Percentiles rank a stretch among this genome's conserved stretches.
phyloP scores from a whole-genome alignment of 2,888 invertebrate species.

The Tricholauxania praeusta region DNA sequence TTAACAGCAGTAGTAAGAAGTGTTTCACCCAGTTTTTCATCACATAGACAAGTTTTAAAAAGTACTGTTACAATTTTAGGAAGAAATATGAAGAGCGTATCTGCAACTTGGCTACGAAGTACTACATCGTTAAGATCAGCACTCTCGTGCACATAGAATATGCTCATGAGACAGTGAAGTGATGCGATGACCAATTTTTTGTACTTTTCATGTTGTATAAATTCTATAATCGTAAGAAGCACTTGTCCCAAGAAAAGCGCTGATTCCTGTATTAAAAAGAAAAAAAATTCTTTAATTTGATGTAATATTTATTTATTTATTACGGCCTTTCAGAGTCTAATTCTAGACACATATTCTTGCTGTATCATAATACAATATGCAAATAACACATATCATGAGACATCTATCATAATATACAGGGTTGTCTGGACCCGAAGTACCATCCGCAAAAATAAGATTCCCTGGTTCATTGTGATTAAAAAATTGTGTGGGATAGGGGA shows the following conservation, averaged over 20 bases:
- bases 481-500: too few species aligned
- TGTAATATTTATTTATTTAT: too few species aligned
- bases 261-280: constrained; percentile 64
- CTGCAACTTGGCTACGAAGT: constrained; percentile 70
- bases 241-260: constrained; percentile 75
- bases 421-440: too few species aligned
- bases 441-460: too few species aligned
- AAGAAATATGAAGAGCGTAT: constrained; percentile 72
- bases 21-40: constrained; percentile 72
- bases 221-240: constrained; percentile 74
- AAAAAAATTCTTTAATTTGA: too few species aligned
- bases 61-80: constrained; percentile 73
- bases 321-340: too few species aligned
- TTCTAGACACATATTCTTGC: too few species aligned
- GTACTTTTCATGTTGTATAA: constrained; percentile 77
- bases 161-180: constrained; percentile 72
- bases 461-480: too few species aligned
- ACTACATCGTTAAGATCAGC: constrained; percentile 71
- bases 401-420: too few species aligned
- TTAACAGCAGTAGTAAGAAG: constrained; percentile 67
- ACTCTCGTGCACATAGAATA: constrained; percentile 73
- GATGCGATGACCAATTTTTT: constrained; percentile 69
- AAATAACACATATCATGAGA: too few species aligned
- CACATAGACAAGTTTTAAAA: constrained; percentile 69
- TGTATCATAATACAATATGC: too few species aligned